These are phyloP conservation scores for Phyto melanocephala DNA, from an alignment of 2,888 invertebrate genomes.

Conservation along the genomic window DNA sequence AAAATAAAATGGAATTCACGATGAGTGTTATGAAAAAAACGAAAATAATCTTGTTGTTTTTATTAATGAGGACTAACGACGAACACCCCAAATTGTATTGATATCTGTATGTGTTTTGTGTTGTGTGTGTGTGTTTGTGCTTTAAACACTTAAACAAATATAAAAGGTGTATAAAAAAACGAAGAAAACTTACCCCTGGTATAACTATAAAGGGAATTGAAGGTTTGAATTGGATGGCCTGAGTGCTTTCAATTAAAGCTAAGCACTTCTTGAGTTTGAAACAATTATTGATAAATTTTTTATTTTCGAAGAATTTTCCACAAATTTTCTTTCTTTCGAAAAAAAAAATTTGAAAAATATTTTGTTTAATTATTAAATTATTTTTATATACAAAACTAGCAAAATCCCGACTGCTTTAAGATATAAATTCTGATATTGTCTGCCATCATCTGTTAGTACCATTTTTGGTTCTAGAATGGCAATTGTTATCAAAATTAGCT, in stretches of 20 bases:
- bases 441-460: no score
- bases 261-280: no score
- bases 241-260: not conserved
- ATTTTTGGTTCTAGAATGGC: no score
- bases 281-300: no score
- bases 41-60: not conserved
- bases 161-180: not conserved
- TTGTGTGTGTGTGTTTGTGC: not conserved
- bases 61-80: not conserved
- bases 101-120: not conserved
- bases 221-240: not conserved
- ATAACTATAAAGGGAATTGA: not conserved
- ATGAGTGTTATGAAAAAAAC: not conserved
- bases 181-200: conserved; percentile 7
- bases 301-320: no score
- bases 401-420: no score
- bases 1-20: not conserved
- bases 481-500: no score
- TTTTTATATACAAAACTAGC: no score
- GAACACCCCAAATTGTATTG: not conserved
- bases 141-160: not conserved
- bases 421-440: no score
- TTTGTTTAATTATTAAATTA: no score
- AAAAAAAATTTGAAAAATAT: no score
- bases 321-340: no score